Base-by-base conservation (phyloP, 2,888 invertebrate species). In the Tipula confusa region DNA sequence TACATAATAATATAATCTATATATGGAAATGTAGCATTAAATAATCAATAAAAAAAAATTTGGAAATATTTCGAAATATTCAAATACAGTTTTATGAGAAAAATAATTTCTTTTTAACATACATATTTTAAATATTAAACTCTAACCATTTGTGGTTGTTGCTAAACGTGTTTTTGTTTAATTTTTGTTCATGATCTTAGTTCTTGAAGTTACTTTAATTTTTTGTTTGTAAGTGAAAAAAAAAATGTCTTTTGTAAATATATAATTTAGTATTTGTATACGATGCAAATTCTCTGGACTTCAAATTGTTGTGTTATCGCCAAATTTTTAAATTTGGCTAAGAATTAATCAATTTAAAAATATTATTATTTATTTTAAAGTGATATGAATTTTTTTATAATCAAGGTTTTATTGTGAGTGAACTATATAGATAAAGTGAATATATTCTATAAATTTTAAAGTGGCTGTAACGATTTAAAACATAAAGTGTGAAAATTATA, bases 21-120 rank as follows among this genome's bases (percentile, higher is more conserved):
- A 64, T 24, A 64, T 64, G 64, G 64, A 64, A 64, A 64, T 64
- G 64, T 64, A 43, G 43, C 43, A 43, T 43, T 43, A 43, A 43
- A 15, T 43, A 15, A 43, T 43, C 1, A 43, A 43, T 43, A 43
- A 2, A 36, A 36, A 2, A 36, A 36, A 11, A 24, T 64, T 64
- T 64, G 64, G 64, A 64, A 64, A 64, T 64, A 64, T 64, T 64
- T 64, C 64, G 24, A 24, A 64, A 64, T 9, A 64, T 64, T 64
- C 64, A 64, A 64, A 64, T 64, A 64, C 11, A 24, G 1, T 64
- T 64, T 64, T 64, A 64, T 64, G 24, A 64, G 24, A 64, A 24
- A n/a, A 64, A 18, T 5, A 64, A 64, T 64, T 64, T 64, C 64
- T 64, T 64, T 24, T 64, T 24, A 64, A 64, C 64, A 64, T 64